phyloP scores from a whole-genome alignment of 2,797 vertebrate genomes.

The Nyctibius grandis region DNA sequence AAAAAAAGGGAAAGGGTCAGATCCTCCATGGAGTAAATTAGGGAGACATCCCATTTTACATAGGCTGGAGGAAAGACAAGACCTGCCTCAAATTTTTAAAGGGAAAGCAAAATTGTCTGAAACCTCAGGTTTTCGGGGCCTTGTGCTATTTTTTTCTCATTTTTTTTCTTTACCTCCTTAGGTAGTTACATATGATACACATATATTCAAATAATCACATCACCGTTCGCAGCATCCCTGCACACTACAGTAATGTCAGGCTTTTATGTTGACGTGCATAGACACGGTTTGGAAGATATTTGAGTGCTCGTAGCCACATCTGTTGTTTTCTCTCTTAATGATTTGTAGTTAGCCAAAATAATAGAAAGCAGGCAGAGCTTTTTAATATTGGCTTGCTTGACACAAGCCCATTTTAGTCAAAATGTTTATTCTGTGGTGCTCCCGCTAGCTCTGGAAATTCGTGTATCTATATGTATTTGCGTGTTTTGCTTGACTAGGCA shows the following conservation, averaged over 20 bases:
- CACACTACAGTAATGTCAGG: constrained; percentile 9
- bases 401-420: constrained; percentile 65
- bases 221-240: background rate
- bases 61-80: background rate
- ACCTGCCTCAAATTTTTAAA: background rate
- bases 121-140: background rate
- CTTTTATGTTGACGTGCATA: background rate
- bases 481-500: constrained; percentile 70
- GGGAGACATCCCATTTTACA: background rate
- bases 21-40: background rate
- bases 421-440: constrained; percentile 32
- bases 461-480: constrained; percentile 64
- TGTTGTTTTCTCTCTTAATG: constrained; percentile 67
- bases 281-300: constrained; percentile 61
- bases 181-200: background rate
- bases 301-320: constrained; percentile 26
- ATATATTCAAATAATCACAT: background rate
- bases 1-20: background rate
- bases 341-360: constrained; percentile 67
- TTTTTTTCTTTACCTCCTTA: background rate
- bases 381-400: constrained; percentile 66
- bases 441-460: constrained; percentile 70
- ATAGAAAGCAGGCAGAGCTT: constrained; percentile 64
- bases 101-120: background rate
- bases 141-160: background rate